phyloP scores from a whole-genome alignment of 2,113 vertebrate species.

The Laterallus jamaicensis region DNA sequence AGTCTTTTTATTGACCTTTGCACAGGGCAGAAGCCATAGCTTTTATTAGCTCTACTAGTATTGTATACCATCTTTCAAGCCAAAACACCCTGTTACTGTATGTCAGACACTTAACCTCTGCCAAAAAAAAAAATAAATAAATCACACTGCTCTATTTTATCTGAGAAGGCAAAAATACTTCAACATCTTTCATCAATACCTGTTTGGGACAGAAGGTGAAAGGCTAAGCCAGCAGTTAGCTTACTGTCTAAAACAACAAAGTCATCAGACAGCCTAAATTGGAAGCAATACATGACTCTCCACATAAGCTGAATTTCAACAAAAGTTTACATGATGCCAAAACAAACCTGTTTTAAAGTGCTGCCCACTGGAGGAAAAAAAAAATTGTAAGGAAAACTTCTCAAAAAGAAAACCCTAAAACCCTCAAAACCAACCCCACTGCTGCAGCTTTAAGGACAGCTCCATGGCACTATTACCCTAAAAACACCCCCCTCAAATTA shows the following conservation, averaged over 20 bases:
- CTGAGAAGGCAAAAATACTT: slow-evolving; percentile 39
- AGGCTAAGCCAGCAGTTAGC: slow-evolving; percentile 33
- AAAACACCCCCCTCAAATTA: background rate
- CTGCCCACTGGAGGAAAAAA: background rate
- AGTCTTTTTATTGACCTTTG: background rate
- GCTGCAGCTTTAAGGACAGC: background rate
- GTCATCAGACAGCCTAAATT: slow-evolving; percentile 3
- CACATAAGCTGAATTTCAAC: background rate
- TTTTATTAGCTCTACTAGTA: background rate
- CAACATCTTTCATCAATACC: slow-evolving; percentile 52
- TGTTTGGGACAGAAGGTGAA: slow-evolving; percentile 28
- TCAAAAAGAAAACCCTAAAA: background rate
- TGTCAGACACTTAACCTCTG: slow-evolving; percentile 22
- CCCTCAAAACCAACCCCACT: background rate
- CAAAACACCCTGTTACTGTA: background rate
- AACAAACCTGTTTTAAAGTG: background rate
- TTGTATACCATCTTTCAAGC: background rate
- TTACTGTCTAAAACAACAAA: slow-evolving; percentile 58
- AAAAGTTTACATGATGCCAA: background rate
- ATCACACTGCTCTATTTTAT: slow-evolving; percentile 31
- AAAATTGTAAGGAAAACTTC: background rate
- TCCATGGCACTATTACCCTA: background rate
- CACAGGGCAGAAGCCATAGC: background rate
- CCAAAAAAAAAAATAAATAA: slow-evolving; percentile 15
- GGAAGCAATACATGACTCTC: background rate